A percentile compares a stretch with the other conserved stretches of the same genome.
phyloP scores from a whole-genome alignment of 2,113 vertebrate genomes.

The Colinus virginianus region DNA sequence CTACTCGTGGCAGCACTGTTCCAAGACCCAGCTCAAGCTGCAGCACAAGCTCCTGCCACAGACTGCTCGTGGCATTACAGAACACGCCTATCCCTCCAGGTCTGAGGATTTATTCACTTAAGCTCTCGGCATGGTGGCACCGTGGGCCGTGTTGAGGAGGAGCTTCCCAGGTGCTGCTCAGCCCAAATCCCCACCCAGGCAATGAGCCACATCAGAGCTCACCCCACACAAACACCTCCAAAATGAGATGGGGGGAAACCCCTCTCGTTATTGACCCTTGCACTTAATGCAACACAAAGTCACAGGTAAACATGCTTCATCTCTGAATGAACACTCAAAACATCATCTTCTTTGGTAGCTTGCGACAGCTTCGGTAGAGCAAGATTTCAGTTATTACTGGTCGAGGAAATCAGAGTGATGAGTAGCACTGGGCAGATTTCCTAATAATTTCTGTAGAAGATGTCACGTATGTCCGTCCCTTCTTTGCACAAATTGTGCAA shows the following conservation, averaged over 20 bases:
- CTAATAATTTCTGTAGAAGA: not conserved
- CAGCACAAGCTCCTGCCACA: slow-evolving; percentile 6
- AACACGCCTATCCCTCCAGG: not conserved
- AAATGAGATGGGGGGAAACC: not conserved
- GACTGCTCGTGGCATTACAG: not conserved
- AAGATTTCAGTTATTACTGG: not conserved
- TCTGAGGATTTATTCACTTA: not conserved
- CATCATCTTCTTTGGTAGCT: not conserved
- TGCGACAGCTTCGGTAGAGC: not conserved
- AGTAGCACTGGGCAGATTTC: not conserved
- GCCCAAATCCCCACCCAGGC: not conserved
- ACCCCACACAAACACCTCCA: not conserved
- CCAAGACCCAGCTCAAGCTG: not conserved
- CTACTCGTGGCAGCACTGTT: not conserved
- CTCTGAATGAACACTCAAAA: not conserved
- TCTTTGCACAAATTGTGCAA: not conserved
- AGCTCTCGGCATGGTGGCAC: not conserved
- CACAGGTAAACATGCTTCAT: not conserved
- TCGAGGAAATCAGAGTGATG: not conserved
- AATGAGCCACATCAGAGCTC: not conserved
- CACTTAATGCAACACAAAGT: not conserved
- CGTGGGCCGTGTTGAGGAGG: not conserved
- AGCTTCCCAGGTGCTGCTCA: too few relatives aligned
- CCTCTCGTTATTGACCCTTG: not conserved
- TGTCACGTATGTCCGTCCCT: not conserved